Evolutionary conservation across 1,140 invertebrate genomes (phyloP).

Genomic region (Planococcus citri): DNA sequence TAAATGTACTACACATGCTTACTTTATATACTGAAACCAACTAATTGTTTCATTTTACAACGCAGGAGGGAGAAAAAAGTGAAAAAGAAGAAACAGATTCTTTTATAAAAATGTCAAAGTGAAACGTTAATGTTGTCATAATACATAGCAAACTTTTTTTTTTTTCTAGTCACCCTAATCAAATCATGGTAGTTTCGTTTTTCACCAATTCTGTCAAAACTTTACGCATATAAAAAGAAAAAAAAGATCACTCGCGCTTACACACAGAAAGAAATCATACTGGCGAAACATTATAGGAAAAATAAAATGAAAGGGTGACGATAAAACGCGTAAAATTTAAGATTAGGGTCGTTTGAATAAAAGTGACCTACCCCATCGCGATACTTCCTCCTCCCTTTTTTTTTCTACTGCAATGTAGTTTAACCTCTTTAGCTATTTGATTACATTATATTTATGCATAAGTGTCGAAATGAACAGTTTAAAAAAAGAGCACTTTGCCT

Average conservation of each 20-base stretch:
- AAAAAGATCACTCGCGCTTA: background rate
- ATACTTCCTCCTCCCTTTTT: background rate
- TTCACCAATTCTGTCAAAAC: background rate
- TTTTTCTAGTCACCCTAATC: background rate
- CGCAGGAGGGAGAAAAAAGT: too few relatives aligned
- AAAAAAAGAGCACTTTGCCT: background rate
- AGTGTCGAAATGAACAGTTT: constrained; percentile 6
- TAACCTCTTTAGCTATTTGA: background rate
- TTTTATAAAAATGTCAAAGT: too few relatives aligned
- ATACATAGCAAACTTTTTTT: background rate
- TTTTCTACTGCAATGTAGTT: background rate
- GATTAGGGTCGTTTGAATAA: constrained; percentile 3
- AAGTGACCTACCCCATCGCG: constrained; percentile 5
- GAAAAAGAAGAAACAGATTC: background rate
- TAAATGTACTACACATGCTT: too few relatives aligned
- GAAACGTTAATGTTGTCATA: too few relatives aligned
- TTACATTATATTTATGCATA: constrained; percentile 4
- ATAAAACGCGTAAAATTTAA: background rate
- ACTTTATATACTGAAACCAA: too few relatives aligned
- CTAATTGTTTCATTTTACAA: background rate
- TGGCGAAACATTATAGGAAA: background rate
- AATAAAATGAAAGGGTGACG: background rate
- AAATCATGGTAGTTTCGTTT: constrained; percentile 3
- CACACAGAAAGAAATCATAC: too few relatives aligned
- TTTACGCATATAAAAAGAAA: background rate